These are phyloP conservation scores for Haliclystus octoradiatus DNA, from an alignment of 30 jellyfish, hydroid and myxozoan species.

Conservation along the genomic window DNA sequence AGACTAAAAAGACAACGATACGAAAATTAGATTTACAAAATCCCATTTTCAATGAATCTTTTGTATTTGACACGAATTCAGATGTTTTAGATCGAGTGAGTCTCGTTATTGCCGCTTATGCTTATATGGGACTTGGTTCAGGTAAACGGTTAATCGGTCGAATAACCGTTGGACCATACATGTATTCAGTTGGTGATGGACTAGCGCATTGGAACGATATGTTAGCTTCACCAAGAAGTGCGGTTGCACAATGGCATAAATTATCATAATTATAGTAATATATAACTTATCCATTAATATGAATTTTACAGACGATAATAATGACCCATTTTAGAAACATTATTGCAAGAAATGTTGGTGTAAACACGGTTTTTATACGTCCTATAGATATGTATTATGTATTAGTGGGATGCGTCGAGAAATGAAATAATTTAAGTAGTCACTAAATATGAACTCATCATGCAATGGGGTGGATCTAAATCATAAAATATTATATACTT, in stretches of 20 bases:
- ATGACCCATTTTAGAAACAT: too few species aligned
- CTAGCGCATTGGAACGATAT: slow-evolving; percentile 93
- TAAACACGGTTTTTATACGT: too few species aligned
- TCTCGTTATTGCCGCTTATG: slow-evolving; percentile 60
- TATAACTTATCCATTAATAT: too few species aligned
- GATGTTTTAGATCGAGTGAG: slow-evolving; percentile 72
- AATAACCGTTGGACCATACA: slow-evolving; percentile 70
- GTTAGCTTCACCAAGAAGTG: slow-evolving; percentile 78
- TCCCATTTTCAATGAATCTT: slow-evolving; percentile 88
- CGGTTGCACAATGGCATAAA: slow-evolving; percentile 83
- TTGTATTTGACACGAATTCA: slow-evolving; percentile 58
- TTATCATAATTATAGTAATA: too few species aligned
- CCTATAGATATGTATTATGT: too few species aligned
- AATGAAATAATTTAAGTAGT: too few species aligned
- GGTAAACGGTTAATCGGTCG: slow-evolving; percentile 67
- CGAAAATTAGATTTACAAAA: slow-evolving; percentile 37
- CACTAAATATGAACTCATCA: too few species aligned
- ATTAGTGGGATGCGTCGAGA: too few species aligned
- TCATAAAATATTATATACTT: too few species aligned
- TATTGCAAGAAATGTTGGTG: too few species aligned
- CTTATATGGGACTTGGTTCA: slow-evolving; percentile 47
- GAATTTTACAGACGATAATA: too few species aligned
- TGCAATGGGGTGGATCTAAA: too few species aligned
- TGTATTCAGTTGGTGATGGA: slow-evolving; percentile 92
- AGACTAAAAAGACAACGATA: slow-evolving; percentile 58